A percentile compares a stretch with the other conserved stretches of the same genome.
These are phyloP conservation scores for Stomatorhinus walkeri DNA, from an alignment of 2,797 vertebrate species.

Conservation along the genomic window DNA sequence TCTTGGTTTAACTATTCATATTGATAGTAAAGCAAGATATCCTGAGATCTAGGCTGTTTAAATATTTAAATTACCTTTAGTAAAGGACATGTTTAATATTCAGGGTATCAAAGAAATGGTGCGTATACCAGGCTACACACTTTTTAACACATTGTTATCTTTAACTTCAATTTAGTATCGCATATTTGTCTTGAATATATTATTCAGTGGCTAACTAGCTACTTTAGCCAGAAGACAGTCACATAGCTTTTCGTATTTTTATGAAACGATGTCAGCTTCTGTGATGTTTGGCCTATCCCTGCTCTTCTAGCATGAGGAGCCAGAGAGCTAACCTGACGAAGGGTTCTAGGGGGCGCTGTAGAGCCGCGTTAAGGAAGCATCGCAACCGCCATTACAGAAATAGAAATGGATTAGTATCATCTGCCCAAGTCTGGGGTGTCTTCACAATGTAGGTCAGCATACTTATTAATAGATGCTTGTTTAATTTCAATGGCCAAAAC, in stretches of 20 bases:
- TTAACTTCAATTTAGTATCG: neutral
- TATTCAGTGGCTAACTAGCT: neutral
- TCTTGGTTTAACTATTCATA: neutral
- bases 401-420: neutral
- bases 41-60: neutral
- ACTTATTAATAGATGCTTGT: slow-evolving; percentile 17
- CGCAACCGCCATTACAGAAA: neutral
- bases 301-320: neutral
- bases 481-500: slow-evolving; percentile 3
- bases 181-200: neutral
- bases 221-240: neutral
- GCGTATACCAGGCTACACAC: neutral
- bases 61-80: neutral
- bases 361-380: neutral
- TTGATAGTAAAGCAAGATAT: neutral
- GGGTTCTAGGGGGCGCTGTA: neutral
- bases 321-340: neutral
- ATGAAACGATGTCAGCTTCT: neutral
- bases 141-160: neutral
- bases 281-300: neutral
- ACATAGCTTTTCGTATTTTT: neutral
- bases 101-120: neutral
- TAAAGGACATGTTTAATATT: neutral
- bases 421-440: neutral
- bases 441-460: slow-evolving; percentile 7